Evolutionary conservation across 1,140 invertebrate genomes (phyloP).

Genomic region (Aphis gossypii): DNA sequence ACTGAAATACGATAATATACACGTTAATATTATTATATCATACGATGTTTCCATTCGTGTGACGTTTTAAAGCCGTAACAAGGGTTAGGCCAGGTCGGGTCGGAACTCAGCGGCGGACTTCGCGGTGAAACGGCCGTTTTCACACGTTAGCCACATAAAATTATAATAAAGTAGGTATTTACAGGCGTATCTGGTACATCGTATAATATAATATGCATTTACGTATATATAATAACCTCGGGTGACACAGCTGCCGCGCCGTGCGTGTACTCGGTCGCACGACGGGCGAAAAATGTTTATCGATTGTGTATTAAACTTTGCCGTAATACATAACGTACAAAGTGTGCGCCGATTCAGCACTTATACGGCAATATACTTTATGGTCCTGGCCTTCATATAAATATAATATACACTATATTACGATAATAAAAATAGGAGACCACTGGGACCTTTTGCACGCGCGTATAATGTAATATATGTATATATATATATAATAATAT

Average conservation of each 20-base stretch:
- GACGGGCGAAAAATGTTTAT: slow-evolving; percentile 6
- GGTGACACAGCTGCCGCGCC: background rate
- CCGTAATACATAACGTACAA: background rate
- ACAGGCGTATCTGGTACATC: background rate
- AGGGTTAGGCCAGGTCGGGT: background rate
- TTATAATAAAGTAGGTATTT: background rate
- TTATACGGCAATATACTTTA: background rate
- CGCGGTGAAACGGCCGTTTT: background rate
- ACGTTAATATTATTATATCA: too few species aligned
- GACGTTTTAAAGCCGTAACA: background rate
- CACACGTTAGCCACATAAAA: background rate
- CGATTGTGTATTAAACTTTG: background rate
- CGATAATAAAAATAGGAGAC: background rate
- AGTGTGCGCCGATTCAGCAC: slow-evolving; percentile 7
- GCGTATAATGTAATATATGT: background rate
- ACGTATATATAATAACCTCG: background rate
- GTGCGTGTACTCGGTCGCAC: background rate
- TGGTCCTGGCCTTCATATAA: background rate
- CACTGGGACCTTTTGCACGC: background rate
- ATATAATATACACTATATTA: background rate
- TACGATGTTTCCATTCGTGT: background rate
- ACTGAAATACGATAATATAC: background rate
- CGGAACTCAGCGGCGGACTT: background rate
- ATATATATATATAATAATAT: background rate
- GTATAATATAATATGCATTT: background rate